Percentiles rank a stretch among this genome's conserved stretches.
Evolutionary conservation across 2,113 vertebrate genomes (phyloP).

Genomic region (Menura novaehollandiae): DNA sequence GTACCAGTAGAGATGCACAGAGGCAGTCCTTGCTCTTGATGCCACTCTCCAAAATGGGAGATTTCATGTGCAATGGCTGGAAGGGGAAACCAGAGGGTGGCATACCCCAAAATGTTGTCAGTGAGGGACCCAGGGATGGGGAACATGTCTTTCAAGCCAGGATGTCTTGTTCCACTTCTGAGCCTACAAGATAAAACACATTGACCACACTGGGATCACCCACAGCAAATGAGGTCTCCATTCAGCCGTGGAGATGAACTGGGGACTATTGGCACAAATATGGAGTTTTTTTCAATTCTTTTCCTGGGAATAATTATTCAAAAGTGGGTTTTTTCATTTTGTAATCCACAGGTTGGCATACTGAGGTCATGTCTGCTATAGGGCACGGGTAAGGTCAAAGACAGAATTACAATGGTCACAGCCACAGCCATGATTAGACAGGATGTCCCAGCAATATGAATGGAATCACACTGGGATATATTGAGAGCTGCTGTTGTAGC

Average conservation of each 20-base stretch:
- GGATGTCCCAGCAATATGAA: background rate
- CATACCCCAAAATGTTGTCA: background rate
- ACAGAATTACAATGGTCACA: background rate
- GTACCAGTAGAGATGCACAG: rapidly evolving
- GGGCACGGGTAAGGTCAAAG: background rate
- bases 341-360: background rate
- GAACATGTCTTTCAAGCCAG: background rate
- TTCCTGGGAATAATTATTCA: background rate
- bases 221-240: background rate
- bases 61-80: background rate
- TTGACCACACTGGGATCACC: background rate
- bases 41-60: background rate
- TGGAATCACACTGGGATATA: background rate
- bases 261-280: background rate
- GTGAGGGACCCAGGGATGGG: background rate
- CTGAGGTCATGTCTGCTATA: background rate
- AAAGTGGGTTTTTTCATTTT: background rate
- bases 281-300: background rate
- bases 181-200: background rate
- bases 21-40: background rate
- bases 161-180: background rate
- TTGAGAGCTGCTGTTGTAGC: background rate
- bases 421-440: background rate
- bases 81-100: background rate
- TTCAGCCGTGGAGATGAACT: background rate